A percentile compares a stretch with the other conserved stretches of the same genome.
These are phyloP conservation scores for Montipora capitata DNA, from an alignment of 92 coral and sea anemone species.

Conservation along the genomic window DNA sequence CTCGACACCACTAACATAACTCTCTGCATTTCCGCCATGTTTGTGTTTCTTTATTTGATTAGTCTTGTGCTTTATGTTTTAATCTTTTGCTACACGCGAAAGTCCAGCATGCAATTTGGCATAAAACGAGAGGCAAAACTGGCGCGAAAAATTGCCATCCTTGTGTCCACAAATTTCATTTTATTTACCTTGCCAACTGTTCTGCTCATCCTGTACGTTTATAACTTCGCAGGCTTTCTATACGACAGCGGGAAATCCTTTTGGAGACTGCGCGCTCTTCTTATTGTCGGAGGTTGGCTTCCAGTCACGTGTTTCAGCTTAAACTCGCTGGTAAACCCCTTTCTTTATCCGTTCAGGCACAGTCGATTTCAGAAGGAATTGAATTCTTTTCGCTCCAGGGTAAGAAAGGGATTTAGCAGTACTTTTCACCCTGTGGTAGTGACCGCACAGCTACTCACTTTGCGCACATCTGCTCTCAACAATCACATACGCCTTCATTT, in stretches of 20 bases:
- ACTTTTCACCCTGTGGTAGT: conserved; percentile 39
- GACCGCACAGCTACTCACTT: conserved; percentile 33
- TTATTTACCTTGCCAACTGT: conserved; percentile 68
- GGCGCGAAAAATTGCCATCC: conserved; percentile 72
- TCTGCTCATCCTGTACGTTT: conserved; percentile 73
- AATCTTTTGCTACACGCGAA: conserved; percentile 66
- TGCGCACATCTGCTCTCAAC: conserved; percentile 42
- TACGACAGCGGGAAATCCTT: conserved; percentile 48
- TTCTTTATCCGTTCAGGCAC: conserved; percentile 79
- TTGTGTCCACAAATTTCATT: conserved; percentile 75
- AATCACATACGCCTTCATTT: conserved; percentile 46
- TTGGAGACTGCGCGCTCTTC: conserved; percentile 60
- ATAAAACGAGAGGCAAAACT: conserved; percentile 78
- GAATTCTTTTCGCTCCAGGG: conserved; percentile 12
- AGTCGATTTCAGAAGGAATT: conserved; percentile 69
- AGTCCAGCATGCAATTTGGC: conserved; percentile 70
- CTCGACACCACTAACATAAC: conserved; percentile 64
- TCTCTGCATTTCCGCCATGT: conserved; percentile 66
- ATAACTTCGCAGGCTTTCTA: conserved; percentile 52
- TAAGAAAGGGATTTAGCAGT: conserved; percentile 39
- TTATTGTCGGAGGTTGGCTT: conserved; percentile 77
- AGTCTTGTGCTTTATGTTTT: conserved; percentile 71
- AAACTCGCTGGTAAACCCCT: conserved; percentile 75
- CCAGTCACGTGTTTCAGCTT: conserved; percentile 75
- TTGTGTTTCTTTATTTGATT: conserved; percentile 62